phyloP scores from a whole-genome alignment of 1,140 invertebrate genomes.

The Ctenoplectra terminalis region DNA sequence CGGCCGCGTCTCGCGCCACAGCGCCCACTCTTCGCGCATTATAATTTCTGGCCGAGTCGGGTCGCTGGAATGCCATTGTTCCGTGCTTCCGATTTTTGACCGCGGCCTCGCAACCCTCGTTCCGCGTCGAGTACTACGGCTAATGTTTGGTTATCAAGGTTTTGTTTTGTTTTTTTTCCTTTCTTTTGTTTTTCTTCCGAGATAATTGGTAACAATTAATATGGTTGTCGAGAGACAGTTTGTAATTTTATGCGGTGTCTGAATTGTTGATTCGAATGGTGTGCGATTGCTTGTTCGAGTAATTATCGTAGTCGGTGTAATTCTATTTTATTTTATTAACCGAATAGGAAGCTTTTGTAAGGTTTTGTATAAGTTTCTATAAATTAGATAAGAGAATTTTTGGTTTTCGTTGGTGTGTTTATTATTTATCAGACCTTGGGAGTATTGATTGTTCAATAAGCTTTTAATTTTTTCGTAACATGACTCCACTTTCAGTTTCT shows the following conservation, averaged over 20 bases:
- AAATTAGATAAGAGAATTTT: no score
- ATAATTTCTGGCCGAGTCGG: slow-evolving; percentile 47
- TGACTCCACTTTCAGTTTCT: no score
- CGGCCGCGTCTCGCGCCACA: slow-evolving; percentile 12
- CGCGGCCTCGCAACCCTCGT: neutral
- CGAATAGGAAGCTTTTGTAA: no score
- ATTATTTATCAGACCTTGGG: no score
- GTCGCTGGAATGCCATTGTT: slow-evolving; percentile 54
- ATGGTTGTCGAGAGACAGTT: neutral
- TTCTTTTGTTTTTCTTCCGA: neutral
- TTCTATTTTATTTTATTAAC: no score
- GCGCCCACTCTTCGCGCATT: slow-evolving; percentile 27
- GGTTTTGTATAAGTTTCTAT: no score
- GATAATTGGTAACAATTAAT: slow-evolving; percentile 1
- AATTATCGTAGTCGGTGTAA: no score
- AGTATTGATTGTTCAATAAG: no score
- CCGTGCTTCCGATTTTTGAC: slow-evolving; percentile 19
- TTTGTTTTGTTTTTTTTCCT: neutral
- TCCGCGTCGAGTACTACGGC: neutral
- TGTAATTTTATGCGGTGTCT: slow-evolving; percentile 2
- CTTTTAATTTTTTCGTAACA: no score
- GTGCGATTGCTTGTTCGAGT: neutral
- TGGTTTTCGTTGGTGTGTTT: no score
- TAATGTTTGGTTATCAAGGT: neutral
- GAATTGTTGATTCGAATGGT: neutral